A percentile compares a stretch with the other conserved stretches of the same genome.
phyloP scores from a whole-genome alignment of 2,113 vertebrate species.

The Agapornis roseicollis region DNA sequence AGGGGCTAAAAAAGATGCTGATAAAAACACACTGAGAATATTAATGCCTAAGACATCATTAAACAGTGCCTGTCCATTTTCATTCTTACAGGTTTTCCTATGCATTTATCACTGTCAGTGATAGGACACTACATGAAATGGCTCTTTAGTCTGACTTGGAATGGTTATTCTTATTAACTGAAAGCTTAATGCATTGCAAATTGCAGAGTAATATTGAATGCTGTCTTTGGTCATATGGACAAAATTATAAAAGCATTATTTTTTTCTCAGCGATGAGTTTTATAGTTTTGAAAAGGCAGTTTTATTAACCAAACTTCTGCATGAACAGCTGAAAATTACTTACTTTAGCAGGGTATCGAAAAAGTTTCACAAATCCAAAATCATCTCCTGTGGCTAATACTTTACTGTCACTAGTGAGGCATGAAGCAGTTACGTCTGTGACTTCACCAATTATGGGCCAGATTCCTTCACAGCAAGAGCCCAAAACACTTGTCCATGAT shows the following conservation, averaged over 20 bases:
- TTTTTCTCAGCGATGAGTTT: not conserved
- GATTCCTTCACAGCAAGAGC: constrained; percentile 90
- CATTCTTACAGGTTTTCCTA: not conserved
- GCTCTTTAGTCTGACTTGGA: not conserved
- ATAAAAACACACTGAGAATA: not conserved
- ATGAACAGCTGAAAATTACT: constrained; percentile 48
- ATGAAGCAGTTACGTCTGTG: constrained; percentile 89
- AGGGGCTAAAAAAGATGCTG: not conserved
- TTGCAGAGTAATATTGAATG: not conserved
- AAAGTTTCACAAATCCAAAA: constrained; percentile 96
- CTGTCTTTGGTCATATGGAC: not conserved
- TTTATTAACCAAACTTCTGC: not conserved
- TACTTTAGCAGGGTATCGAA: constrained; percentile 94
- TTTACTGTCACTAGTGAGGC: constrained; percentile 88
- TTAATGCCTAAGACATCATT: not conserved
- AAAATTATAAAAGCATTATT: not conserved
- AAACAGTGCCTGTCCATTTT: not conserved
- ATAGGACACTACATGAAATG: not conserved
- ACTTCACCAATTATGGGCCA: constrained; percentile 95
- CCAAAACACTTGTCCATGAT: constrained; percentile 95
- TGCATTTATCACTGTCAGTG: not conserved
- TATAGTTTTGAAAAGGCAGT: not conserved
- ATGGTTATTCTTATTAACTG: not conserved
- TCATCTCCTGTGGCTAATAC: constrained; percentile 95
- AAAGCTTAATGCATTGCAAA: not conserved